These are phyloP conservation scores for Melikaiella ostensackeni DNA, from an alignment of 2,888 invertebrate species.

Conservation along the genomic window DNA sequence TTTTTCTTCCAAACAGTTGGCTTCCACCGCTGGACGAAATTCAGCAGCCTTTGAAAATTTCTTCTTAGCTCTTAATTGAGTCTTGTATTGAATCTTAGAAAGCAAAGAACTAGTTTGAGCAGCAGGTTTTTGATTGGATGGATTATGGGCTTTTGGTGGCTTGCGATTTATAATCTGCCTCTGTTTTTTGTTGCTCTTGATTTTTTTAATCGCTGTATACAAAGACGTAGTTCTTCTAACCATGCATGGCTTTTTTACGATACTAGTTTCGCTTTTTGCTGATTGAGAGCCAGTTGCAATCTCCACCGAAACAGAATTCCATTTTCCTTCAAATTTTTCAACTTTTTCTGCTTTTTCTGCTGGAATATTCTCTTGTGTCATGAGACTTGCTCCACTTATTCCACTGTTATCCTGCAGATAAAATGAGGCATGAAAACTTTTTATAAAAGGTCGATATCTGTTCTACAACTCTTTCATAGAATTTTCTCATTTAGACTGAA, in stretches of 20 bases:
- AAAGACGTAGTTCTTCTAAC: slow-evolving; percentile 64
- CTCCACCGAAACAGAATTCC: slow-evolving; percentile 54
- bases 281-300: slow-evolving; percentile 51
- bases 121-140: slow-evolving; percentile 22
- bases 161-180: slow-evolving; percentile 62
- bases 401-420: slow-evolving; percentile 63
- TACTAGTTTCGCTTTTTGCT: slow-evolving; percentile 58
- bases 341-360: slow-evolving; percentile 62
- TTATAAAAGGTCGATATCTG: neutral
- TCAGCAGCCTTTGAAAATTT: slow-evolving; percentile 55
- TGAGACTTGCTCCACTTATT: slow-evolving; percentile 36
- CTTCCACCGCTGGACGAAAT: slow-evolving; percentile 32
- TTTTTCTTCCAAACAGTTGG: slow-evolving; percentile 20
- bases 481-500: neutral
- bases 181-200: slow-evolving; percentile 64
- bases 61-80: slow-evolving; percentile 51
- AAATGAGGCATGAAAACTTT: slow-evolving; percentile 48
- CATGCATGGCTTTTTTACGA: slow-evolving; percentile 62
- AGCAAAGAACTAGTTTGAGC: slow-evolving; percentile 54
- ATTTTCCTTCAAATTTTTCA: slow-evolving; percentile 59
- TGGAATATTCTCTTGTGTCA: slow-evolving; percentile 56
- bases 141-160: slow-evolving; percentile 57
- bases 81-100: slow-evolving; percentile 51
- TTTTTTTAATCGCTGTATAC: slow-evolving; percentile 66
- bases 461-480: neutral